Percentiles rank a stretch among this genome's conserved stretches.
phyloP scores from a whole-genome alignment of 2,113 vertebrate species.

The Zapus hudsonius region DNA sequence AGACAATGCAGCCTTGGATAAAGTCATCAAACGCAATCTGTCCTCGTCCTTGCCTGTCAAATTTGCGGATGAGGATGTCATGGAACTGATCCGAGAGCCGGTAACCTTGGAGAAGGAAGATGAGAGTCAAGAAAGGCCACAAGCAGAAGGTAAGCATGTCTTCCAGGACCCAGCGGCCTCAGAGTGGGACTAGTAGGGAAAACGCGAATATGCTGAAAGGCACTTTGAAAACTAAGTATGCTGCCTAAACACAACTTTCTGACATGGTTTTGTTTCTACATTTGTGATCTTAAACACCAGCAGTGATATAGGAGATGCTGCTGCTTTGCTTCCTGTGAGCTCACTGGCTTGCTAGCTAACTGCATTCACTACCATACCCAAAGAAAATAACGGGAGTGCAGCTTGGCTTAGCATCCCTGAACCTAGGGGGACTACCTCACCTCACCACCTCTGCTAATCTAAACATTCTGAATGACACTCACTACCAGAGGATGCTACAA shows the following conservation, averaged over 20 bases:
- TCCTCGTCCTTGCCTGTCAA: slow-evolving; percentile 96
- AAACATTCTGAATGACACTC: neutral
- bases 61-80: slow-evolving; percentile 95
- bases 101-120: slow-evolving; percentile 89
- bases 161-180: neutral
- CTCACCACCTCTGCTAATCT: neutral
- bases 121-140: neutral
- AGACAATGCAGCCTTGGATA: slow-evolving; percentile 98
- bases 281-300: neutral
- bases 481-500: neutral
- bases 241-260: neutral
- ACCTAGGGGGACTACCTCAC: neutral
- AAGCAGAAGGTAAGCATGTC: rapidly evolving
- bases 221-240: neutral
- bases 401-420: neutral
- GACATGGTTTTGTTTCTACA: too few relatives aligned
- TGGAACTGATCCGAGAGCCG: slow-evolving; percentile 98
- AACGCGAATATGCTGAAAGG: neutral
- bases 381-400: neutral
- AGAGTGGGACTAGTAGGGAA: neutral
- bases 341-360: neutral
- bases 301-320: neutral
- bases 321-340: neutral
- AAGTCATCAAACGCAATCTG: slow-evolving; percentile 99
- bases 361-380: neutral